phyloP scores from a whole-genome alignment of 2,113 vertebrate species.

The Paradoxurus hermaphroditus region DNA sequence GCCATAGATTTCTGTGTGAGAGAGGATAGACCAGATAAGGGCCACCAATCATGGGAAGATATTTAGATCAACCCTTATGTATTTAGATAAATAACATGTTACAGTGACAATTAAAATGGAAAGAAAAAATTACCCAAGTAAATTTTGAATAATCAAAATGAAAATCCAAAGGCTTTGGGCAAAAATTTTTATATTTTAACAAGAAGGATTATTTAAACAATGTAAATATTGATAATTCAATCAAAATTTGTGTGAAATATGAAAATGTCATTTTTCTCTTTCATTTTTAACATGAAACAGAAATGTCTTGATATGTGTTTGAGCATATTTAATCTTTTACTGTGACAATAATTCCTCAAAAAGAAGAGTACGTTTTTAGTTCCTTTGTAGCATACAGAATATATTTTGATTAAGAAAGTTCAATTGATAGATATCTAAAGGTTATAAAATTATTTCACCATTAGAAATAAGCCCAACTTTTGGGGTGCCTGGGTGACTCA shows the following conservation, averaged over 20 bases:
- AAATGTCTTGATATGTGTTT: background rate
- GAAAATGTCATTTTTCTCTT: background rate
- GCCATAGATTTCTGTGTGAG: background rate
- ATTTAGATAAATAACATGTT: background rate
- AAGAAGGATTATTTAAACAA: background rate
- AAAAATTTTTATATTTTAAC: background rate
- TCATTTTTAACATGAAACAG: background rate
- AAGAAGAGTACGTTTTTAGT: background rate
- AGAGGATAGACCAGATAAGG: background rate
- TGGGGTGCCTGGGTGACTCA: no score
- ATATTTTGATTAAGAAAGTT: background rate
- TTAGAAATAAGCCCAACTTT: background rate
- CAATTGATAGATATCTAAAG: background rate
- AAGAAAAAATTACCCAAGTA: background rate
- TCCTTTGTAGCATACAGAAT: background rate
- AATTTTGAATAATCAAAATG: background rate
- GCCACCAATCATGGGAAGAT: background rate
- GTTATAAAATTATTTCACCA: background rate
- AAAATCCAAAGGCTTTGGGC: background rate
- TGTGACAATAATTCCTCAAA: background rate
- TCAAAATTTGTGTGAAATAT: background rate
- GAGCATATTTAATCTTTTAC: background rate
- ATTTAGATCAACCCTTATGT: background rate
- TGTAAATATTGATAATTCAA: background rate
- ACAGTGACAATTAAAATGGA: background rate